These are phyloP conservation scores for Corydoras maculifer DNA, from an alignment of 2,113 vertebrate species.

Conservation along the genomic window DNA sequence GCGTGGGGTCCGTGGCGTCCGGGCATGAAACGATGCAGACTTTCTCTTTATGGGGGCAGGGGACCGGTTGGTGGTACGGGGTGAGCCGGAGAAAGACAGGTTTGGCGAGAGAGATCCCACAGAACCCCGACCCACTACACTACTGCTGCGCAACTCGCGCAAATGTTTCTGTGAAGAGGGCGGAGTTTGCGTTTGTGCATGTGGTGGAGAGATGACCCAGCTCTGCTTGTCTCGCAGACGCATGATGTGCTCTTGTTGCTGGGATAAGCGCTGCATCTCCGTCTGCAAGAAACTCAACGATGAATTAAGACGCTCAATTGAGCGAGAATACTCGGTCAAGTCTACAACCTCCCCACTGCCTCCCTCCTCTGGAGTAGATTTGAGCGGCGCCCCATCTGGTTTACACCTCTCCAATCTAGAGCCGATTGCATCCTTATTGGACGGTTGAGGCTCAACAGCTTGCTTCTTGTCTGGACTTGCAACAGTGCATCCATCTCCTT, in stretches of 20 bases:
- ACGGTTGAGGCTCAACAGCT: constrained; percentile 42
- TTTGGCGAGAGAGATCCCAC: constrained; percentile 71
- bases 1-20: constrained; percentile 83
- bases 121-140: constrained; percentile 67
- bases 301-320: constrained; percentile 87
- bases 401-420: constrained; percentile 61
- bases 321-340: constrained; percentile 85
- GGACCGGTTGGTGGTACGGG: constrained; percentile 72
- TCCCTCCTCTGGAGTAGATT: constrained; percentile 80
- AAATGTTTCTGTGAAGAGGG: constrained; percentile 85
- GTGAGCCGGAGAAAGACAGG: constrained; percentile 71
- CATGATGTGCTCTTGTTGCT: constrained; percentile 95
- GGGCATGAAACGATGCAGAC: constrained; percentile 76
- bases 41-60: constrained; percentile 78
- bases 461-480: constrained; percentile 61
- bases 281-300: constrained; percentile 87
- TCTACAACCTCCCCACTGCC: constrained; percentile 71
- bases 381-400: constrained; percentile 70
- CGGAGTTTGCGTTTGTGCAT: constrained; percentile 35
- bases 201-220: constrained; percentile 88
- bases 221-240: constrained; percentile 87
- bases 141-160: constrained; percentile 74
- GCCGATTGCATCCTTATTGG: constrained; percentile 7
- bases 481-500: constrained; percentile 61
- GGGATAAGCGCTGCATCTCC: constrained; percentile 92